These are phyloP conservation scores for Tigriopus californicus DNA, from an alignment of 2,888 invertebrate genomes.

Conservation along the genomic window DNA sequence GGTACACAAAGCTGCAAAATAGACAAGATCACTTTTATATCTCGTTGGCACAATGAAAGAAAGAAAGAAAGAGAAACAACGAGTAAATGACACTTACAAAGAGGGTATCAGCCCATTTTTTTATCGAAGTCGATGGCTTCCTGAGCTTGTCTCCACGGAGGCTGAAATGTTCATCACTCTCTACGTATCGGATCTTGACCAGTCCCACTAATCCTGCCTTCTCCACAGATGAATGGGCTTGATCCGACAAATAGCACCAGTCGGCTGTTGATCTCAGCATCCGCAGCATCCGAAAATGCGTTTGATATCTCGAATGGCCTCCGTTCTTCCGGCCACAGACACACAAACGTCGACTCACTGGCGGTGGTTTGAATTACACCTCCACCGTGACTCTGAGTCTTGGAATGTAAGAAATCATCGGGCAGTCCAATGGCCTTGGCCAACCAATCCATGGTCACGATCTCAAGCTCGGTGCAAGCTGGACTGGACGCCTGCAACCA, in stretches of 20 bases:
- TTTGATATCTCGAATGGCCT: slow-evolving; percentile 45
- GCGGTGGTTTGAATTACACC: slow-evolving; percentile 93
- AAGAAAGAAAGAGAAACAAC: too few relatives aligned
- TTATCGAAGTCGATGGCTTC: slow-evolving; percentile 62
- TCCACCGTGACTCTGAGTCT: slow-evolving; percentile 52
- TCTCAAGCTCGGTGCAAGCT: slow-evolving; percentile 91
- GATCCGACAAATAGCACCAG: slow-evolving; percentile 93
- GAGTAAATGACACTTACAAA: slow-evolving; percentile 44
- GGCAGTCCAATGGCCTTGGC: slow-evolving; percentile 91
- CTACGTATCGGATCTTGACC: slow-evolving; percentile 78
- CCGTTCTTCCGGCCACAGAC: slow-evolving; percentile 73
- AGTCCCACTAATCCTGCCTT: slow-evolving; percentile 85
- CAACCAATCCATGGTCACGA: slow-evolving; percentile 94
- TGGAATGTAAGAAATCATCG: slow-evolving; percentile 68
- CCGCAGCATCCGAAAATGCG: slow-evolving; percentile 46
- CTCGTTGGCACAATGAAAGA: too few relatives aligned
- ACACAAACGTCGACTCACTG: slow-evolving; percentile 84
- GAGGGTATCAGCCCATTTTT: slow-evolving; percentile 71
- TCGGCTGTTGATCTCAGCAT: slow-evolving; percentile 75
- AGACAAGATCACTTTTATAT: too few relatives aligned
- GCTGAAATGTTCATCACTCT: slow-evolving; percentile 62
- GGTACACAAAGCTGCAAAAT: slow-evolving; percentile 90
- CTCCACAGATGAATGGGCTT: slow-evolving; percentile 69
- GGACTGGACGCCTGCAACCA: slow-evolving; percentile 97
- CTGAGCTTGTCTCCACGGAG: slow-evolving; percentile 58